phyloP scores from a whole-genome alignment of 2,888 invertebrate genomes.

The Hoplodrina blanda region DNA sequence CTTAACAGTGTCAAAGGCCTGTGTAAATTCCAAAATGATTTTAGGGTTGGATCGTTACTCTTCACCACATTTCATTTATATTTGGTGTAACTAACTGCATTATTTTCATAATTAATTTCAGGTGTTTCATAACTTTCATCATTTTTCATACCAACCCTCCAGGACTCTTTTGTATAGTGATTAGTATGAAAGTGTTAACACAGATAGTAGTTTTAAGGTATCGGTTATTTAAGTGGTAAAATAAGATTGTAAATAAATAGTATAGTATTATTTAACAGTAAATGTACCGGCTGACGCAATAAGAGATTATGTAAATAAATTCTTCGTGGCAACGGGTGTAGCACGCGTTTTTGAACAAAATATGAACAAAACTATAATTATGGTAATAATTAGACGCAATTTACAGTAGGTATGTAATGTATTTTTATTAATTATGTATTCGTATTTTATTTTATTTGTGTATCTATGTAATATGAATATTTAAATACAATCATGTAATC shows the following conservation, averaged over 20 bases:
- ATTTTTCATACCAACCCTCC: slow-evolving; percentile 35
- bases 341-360: background rate
- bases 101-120: slow-evolving; percentile 20
- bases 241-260: slow-evolving; percentile 64
- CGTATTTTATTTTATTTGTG: background rate
- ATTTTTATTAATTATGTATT: background rate
- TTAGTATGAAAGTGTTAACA: slow-evolving; percentile 37
- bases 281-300: slow-evolving; percentile 43
- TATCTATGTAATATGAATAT: background rate
- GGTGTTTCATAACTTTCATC: slow-evolving; percentile 11
- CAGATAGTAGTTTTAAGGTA: slow-evolving; percentile 61
- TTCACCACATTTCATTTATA: slow-evolving; percentile 19
- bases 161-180: slow-evolving; percentile 37
- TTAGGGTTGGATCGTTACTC: slow-evolving; percentile 35
- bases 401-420: background rate
- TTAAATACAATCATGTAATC: background rate
- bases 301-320: slow-evolving; percentile 27
- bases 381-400: too few relatives aligned
- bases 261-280: slow-evolving; percentile 54
- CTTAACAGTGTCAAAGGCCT: slow-evolving; percentile 37
- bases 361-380: background rate
- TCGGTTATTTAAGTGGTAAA: slow-evolving; percentile 57
- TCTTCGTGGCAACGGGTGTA: slow-evolving; percentile 28
- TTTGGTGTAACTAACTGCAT: slow-evolving; percentile 25
- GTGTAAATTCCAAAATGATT: slow-evolving; percentile 42